A percentile compares a stretch with the other conserved stretches of the same genome.
Evolutionary conservation across 2,113 vertebrate species (phyloP).

Genomic region (Psophia crepitans): DNA sequence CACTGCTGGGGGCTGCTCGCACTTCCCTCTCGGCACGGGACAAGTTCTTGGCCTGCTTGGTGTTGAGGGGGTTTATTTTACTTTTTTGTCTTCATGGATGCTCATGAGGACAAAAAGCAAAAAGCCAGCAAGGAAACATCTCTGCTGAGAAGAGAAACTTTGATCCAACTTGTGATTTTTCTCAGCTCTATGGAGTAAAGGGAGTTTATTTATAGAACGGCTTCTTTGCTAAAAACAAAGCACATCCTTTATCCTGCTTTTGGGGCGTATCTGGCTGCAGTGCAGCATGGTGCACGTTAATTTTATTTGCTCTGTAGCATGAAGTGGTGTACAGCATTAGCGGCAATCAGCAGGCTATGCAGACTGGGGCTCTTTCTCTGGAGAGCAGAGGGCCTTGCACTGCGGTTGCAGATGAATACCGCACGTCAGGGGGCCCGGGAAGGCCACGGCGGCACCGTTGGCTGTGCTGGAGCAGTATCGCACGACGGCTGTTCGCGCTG

Average conservation of each 20-base stretch:
- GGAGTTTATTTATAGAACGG: not conserved
- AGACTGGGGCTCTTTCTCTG: not conserved
- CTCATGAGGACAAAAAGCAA: not conserved
- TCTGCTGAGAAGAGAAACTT: constrained; percentile 11
- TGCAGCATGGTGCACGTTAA: rapidly evolving
- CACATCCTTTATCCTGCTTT: not conserved
- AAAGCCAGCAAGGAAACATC: not conserved
- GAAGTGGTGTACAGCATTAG: rapidly evolving
- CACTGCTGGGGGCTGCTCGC: not conserved
- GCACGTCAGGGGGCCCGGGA: rapidly evolving
- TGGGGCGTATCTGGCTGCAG: not conserved
- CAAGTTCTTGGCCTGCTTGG: not conserved
- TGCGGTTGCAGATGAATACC: not conserved
- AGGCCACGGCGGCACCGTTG: not conserved
- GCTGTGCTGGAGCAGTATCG: not conserved
- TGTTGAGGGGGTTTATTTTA: not conserved
- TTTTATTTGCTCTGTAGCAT: not conserved
- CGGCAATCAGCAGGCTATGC: not conserved
- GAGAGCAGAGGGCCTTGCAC: not conserved
- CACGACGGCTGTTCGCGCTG: not conserved
- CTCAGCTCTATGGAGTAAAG: not conserved
- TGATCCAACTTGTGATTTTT: constrained; percentile 3
- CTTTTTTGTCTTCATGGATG: not conserved
- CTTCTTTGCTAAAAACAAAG: not conserved
- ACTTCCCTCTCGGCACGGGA: not conserved